These are phyloP conservation scores for Stichodactyla helianthus DNA, from an alignment of 64 coral and sea anemone genomes.

Conservation along the genomic window DNA sequence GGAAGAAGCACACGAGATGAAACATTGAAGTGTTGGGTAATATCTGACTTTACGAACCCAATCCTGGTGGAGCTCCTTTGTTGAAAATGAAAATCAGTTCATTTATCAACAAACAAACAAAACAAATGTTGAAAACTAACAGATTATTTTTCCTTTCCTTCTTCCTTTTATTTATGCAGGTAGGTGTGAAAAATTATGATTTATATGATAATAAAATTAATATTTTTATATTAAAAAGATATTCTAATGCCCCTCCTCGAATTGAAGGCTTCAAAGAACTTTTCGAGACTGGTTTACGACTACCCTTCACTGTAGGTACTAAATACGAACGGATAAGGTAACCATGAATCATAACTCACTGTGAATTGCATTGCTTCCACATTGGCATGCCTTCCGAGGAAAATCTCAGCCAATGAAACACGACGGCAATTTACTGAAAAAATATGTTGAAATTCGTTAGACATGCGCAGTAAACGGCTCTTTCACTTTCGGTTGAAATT, in stretches of 20 bases:
- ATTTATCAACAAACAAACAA: neutral
- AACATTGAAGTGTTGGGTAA: constrained; percentile 89
- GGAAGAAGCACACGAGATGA: constrained; percentile 93
- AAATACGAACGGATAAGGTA: neutral
- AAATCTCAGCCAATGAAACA: constrained; percentile 62
- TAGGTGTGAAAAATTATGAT: no score
- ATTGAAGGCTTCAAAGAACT: no score
- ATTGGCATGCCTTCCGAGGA: constrained; percentile 73
- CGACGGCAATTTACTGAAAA: constrained; percentile 74
- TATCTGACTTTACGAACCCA: constrained; percentile 98
- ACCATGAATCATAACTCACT: constrained; percentile 22
- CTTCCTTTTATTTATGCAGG: no score
- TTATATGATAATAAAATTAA: no score
- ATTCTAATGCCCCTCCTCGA: no score
- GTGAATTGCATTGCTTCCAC: constrained; percentile 74
- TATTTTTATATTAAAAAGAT: no score
- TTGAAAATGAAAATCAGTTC: neutral
- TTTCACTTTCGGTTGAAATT: no score
- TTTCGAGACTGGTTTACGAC: no score
- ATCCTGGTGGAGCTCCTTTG: constrained; percentile 69
- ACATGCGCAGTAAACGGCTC: no score
- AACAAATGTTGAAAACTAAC: no score
- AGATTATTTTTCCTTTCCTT: no score
- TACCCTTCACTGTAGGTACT: no score
- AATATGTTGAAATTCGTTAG: neutral